Conservation (phyloP, 2,113 vertebrate genomes). For the Grammomys dolichurus region DNA sequence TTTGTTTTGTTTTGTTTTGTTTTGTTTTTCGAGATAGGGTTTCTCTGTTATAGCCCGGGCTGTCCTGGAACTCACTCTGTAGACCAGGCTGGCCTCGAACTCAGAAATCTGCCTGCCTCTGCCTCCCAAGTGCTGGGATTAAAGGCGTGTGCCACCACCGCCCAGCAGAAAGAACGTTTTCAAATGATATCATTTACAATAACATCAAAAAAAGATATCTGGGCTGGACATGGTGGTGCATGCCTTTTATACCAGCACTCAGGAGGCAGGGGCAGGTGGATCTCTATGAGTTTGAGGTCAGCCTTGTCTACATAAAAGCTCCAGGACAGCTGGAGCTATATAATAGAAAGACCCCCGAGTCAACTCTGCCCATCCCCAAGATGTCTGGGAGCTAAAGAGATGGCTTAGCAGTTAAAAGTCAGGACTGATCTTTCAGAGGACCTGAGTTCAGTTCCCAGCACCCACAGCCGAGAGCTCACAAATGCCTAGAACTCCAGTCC, state of each 20-base stretch:
- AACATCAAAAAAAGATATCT: neutral
- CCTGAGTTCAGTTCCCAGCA: neutral
- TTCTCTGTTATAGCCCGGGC: no score
- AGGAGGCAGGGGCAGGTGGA: neutral
- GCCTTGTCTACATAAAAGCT: neutral
- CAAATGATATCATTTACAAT: neutral
- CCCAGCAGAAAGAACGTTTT: constrained; percentile 9
- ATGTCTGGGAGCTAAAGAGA: neutral
- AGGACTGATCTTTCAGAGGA: neutral
- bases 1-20: no score
- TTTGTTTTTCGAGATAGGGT: no score
- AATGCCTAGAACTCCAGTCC: neutral
- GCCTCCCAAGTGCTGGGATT: no score
- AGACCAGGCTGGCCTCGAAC: no score
- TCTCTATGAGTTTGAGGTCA: neutral
- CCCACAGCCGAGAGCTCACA: neutral
- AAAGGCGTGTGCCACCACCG: no score
- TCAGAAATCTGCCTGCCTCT: no score
- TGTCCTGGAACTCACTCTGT: no score
- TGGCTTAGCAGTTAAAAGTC: neutral
- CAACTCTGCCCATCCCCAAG: neutral
- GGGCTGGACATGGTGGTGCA: neutral
- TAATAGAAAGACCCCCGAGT: neutral
- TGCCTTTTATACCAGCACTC: neutral
- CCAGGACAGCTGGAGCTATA: neutral